Percentiles rank a stretch among this genome's conserved stretches.
Evolutionary conservation across 2,113 vertebrate species (phyloP).

Genomic region (Thinocorus orbignyianus): DNA sequence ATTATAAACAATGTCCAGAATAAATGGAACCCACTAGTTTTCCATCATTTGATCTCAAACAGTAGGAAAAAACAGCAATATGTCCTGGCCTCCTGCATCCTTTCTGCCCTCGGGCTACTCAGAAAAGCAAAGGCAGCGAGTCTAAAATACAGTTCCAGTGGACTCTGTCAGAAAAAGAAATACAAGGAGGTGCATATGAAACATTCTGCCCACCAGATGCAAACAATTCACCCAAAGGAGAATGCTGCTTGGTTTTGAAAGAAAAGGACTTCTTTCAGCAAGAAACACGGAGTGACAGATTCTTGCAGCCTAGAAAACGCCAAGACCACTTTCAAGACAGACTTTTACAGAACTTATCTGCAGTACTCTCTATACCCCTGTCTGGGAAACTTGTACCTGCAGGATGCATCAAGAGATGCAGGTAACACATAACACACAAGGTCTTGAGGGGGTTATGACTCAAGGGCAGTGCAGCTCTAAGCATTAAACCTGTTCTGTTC

Average conservation of each 20-base stretch:
- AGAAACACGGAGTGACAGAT: neutral
- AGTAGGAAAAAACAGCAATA: neutral
- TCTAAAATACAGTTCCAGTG: neutral
- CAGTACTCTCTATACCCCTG: neutral
- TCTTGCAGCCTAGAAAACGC: neutral
- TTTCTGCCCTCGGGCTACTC: neutral
- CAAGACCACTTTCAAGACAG: neutral
- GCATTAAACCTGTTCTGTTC: neutral
- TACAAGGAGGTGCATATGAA: neutral
- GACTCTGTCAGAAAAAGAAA: neutral
- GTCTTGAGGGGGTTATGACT: neutral
- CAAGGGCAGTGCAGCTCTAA: neutral
- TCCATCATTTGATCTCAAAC: neutral
- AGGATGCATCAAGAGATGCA: neutral
- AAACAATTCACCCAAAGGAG: neutral
- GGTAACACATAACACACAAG: neutral
- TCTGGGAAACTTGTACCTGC: neutral
- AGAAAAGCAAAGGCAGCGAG: neutral
- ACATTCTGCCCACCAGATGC: neutral
- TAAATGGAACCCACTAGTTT: neutral
- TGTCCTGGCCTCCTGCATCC: rapidly evolving
- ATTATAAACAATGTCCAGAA: neutral
- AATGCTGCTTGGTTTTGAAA: neutral
- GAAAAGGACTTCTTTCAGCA: neutral
- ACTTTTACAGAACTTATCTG: neutral